Evolutionary conservation across 53 echinoderm and acorn worm genomes (phyloP), one percentile per base, ranked within the genome.

Genomic region (Paracentrotus lividus): DNA sequence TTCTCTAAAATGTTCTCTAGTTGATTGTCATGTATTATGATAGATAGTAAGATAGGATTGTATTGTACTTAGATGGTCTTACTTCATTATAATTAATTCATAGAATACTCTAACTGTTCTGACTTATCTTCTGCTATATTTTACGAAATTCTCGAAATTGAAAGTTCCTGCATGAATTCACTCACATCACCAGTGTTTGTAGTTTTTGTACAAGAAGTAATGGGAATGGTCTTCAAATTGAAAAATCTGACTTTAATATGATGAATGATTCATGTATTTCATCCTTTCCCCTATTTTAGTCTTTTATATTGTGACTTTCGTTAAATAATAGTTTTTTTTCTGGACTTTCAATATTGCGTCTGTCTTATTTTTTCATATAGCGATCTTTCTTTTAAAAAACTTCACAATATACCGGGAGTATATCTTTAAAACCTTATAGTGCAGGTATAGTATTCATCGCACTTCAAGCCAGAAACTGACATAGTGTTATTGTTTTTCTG

Each of bases 361-460:
- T 72, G 12, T 81, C n/a, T n/a, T 12, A n/a, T 34, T 81, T 47
- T 81, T 47, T 81, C 81, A 45, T 81, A 81, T n/a, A 13, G 45
- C 27, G 47, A 24, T 81, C 47, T 81, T 81, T 81, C 47, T 81
- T 26, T n/a, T 8, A 47, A 0, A 9, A n/a, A 27, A 16, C 3
- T 27, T 81, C n/a, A 26, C 8, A 47, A 47, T 26, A 21, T 81
- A 47, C 81, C 81, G 12, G 81, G 81, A 26, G 81, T 81, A 81
- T 47, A n/a, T 47, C 81, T 47, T 26, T 81, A 81, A 78, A 47
- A 44, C n/a, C 10, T 45, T 81, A 26, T 45, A 47, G n/a, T 81
- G n/a, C 13, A 43, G 0, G 24, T 75, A 36, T 40, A 15, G 8
- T 78, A 29, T 81, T 45, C 26, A n/a, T n/a, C 27, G n/a, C n/a